phyloP scores from a whole-genome alignment of 1,140 invertebrate species.

The Lepidurus packardi region DNA sequence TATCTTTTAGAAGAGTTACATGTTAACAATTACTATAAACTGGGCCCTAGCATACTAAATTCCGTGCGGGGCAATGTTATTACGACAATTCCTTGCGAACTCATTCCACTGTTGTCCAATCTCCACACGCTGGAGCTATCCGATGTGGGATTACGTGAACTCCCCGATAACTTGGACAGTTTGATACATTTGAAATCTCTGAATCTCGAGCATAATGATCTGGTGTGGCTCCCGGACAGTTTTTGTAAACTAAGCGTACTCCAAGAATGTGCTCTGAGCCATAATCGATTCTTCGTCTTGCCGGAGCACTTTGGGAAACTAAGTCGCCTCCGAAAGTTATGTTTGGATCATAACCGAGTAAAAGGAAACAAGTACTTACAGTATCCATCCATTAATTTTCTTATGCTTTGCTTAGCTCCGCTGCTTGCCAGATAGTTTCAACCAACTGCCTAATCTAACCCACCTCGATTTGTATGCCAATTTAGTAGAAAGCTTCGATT shows the following conservation, averaged over 20 bases:
- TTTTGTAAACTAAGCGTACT: neutral
- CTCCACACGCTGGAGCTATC: conserved; percentile 10
- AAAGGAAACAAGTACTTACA: neutral
- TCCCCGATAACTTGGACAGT: neutral
- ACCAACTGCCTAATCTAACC: neutral
- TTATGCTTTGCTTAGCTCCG: neutral
- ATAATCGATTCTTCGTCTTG: neutral
- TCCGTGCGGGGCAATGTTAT: neutral
- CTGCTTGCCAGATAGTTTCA: neutral
- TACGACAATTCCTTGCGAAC: neutral
- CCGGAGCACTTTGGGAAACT: conserved; percentile 2
- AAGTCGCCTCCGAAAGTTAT: neutral
- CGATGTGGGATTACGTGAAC: neutral
- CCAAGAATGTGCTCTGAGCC: neutral
- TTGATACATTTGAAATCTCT: neutral
- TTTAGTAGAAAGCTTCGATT: neutral
- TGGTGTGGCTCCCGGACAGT: neutral
- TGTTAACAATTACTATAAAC: neutral
- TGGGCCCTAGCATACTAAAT: neutral
- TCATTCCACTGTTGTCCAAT: neutral
- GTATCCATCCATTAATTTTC: neutral
- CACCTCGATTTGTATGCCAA: neutral
- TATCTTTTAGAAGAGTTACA: neutral
- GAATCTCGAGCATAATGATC: neutral
- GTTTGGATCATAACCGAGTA: conserved; percentile 15